A percentile compares a stretch with the other conserved stretches of the same genome.
These are phyloP conservation scores for Microplitis mediator DNA, from an alignment of 1,140 invertebrate genomes.

Conservation along the genomic window DNA sequence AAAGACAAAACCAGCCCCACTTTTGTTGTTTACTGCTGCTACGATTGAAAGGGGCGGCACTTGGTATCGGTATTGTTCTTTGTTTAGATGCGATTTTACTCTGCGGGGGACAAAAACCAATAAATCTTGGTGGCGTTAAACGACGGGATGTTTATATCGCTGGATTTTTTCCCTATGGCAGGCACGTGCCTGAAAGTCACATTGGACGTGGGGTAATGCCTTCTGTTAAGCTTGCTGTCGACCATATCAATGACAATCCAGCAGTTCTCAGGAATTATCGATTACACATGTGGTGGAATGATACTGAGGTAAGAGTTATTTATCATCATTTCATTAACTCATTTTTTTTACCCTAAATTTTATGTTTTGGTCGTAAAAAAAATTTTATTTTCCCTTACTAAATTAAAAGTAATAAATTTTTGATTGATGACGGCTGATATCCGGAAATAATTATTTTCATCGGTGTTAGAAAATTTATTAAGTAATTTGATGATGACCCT, in stretches of 20 bases:
- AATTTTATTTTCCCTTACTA: too few species aligned
- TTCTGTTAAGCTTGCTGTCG: conserved; percentile 87
- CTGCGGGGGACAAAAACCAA: conserved; percentile 63
- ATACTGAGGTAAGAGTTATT: conserved; percentile 79
- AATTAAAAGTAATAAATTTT: too few species aligned
- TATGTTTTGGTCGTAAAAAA: too few species aligned
- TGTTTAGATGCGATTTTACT: conserved; percentile 42
- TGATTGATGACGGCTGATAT: too few species aligned
- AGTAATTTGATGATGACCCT: too few species aligned
- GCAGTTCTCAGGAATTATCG: conserved; percentile 83
- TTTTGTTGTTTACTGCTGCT: conserved; percentile 22
- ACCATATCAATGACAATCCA: conserved; percentile 90
- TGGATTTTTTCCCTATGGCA: conserved; percentile 87
- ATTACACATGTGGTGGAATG: conserved; percentile 93
- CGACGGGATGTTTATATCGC: conserved; percentile 84
- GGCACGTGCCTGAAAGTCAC: conserved; percentile 69
- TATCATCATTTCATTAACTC: neutral
- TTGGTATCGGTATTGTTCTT: conserved; percentile 38
- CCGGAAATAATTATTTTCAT: too few species aligned
- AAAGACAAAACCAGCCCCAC: neutral
- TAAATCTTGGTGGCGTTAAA: conserved; percentile 61
- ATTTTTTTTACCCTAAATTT: neutral
- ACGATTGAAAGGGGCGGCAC: conserved; percentile 26
- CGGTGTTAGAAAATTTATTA: too few species aligned
- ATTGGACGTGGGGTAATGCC: conserved; percentile 90